Evolutionary conservation across 2,113 vertebrate species (phyloP), one percentile per base, ranked within the genome.

Genomic region (Phodopus roborovskii): DNA sequence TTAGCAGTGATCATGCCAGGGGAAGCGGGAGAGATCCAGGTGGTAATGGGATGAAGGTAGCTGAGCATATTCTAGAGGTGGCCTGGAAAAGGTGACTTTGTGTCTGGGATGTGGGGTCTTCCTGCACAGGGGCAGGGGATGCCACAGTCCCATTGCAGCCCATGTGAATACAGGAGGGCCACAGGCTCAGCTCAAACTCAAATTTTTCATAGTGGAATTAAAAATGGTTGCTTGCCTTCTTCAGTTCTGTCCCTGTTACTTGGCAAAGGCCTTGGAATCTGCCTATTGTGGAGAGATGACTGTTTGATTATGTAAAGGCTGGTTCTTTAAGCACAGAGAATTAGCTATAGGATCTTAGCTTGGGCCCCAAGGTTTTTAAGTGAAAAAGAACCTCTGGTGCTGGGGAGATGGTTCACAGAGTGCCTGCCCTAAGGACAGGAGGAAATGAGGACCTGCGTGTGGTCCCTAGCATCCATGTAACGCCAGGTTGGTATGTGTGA

Each of bases 111-210:
- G 62, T 68, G 11, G 4, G 16, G 4, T 70, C 42, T 83, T 45
- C 39, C 62, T 1, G 1, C 39, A 26, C 1, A 3, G 89, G n/a
- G 45, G 9, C 0, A 15, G 11, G 0, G 15, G 73, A 91, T 58
- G 11, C 74, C 50, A 9, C 26, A 33, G 39, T 0, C 88, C 13
- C 53, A 15, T 22, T 64, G 7, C 0, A 50, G 88, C 70, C 70
- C 5, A 0, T 0, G 1, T 12, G 28, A 39, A 60, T 45, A 17
- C 70, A 2, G 17, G 12, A 62, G 84, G 74, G 5, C 17, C 0
- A 0, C 30, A 73, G 50, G 22, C 20, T 87, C 86, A 58, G 24
- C 85, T 45, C 28, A 48, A 82, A 26, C 24, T 62, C 24, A 2
- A 0, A 16, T 5, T 77, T 60, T 66, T 70, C 75, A 74, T n/a